Evolutionary conservation across 2,888 invertebrate species (phyloP).

Genomic region (Pharmacophagus antenor): DNA sequence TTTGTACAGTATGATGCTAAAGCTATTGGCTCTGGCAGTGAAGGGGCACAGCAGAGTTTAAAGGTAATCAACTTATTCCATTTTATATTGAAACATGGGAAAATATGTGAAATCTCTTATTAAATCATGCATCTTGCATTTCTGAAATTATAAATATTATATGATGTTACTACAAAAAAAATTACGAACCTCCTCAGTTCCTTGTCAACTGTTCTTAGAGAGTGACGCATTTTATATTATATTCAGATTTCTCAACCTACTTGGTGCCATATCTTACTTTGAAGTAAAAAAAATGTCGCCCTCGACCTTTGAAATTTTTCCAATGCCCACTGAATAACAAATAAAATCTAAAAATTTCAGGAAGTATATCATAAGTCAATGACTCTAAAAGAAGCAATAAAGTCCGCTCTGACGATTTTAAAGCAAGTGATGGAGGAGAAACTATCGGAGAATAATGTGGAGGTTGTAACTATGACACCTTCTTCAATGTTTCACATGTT

Average conservation of each 20-base stretch:
- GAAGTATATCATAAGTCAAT: conserved; percentile 91
- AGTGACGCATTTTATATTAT: no score
- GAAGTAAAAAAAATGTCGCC: background rate
- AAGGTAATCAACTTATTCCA: conserved; percentile 54
- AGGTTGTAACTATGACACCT: conserved; percentile 96
- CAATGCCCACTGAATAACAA: no score
- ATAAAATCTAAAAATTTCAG: conserved; percentile 48
- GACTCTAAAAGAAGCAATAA: conserved; percentile 95
- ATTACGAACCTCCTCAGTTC: no score
- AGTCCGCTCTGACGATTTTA: conserved; percentile 93
- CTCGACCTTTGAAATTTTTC: background rate
- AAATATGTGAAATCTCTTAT: no score
- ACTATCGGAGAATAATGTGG: conserved; percentile 97
- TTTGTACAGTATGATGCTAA: conserved; percentile 99
- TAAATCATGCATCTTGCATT: no score
- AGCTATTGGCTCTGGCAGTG: conserved; percentile 99
- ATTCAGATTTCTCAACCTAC: no score
- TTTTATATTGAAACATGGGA: background rate
- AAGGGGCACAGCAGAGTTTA: conserved; percentile 98
- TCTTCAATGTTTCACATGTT: conserved; percentile 93
- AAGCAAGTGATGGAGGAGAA: conserved; percentile 99
- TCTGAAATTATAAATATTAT: no score
- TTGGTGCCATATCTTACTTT: no score
- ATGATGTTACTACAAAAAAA: no score
- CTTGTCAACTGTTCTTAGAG: no score